Percentiles rank a stretch among this genome's conserved stretches.
Conservation (phyloP, 2,888 invertebrate species). For the Drosophila neotestacea region DNA sequence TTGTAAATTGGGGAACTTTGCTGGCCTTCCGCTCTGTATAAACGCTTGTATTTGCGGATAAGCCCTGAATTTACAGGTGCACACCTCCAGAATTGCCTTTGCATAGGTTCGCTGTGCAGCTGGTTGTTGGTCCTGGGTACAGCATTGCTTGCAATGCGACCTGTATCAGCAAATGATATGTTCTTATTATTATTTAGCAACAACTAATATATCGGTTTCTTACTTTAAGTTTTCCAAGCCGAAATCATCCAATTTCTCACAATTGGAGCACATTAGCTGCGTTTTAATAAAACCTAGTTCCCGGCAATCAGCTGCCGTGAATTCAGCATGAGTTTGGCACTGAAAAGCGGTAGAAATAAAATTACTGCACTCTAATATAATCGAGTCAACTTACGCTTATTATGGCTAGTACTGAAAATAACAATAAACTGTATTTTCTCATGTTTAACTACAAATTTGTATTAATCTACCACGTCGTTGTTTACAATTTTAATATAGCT, state of each 20-base stretch:
- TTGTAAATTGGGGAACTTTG: slow-evolving; percentile 95
- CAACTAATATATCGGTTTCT: not conserved
- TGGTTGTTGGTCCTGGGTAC: slow-evolving; percentile 90
- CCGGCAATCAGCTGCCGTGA: slow-evolving; percentile 93
- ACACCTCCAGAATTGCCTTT: slow-evolving; percentile 96
- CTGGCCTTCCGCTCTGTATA: slow-evolving; percentile 95
- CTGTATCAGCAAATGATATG: slow-evolving; percentile 70
- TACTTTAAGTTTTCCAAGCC: slow-evolving; percentile 82
- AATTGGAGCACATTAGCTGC: slow-evolving; percentile 94
- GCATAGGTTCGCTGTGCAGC: slow-evolving; percentile 92
- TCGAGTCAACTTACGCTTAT: slow-evolving; percentile 39
- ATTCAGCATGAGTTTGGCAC: slow-evolving; percentile 85
- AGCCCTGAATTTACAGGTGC: slow-evolving; percentile 98
- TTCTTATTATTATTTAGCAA: not conserved
- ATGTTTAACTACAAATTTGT: slow-evolving; percentile 49
- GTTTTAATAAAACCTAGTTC: slow-evolving; percentile 94
- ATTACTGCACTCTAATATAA: no score
- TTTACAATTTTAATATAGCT: slow-evolving; percentile 54
- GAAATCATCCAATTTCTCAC: slow-evolving; percentile 92
- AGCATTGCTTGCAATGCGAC: slow-evolving; percentile 90
- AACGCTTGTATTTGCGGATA: slow-evolving; percentile 99
- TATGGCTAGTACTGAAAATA: slow-evolving; percentile 43
- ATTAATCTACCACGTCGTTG: slow-evolving; percentile 67
- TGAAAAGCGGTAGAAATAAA: not conserved
- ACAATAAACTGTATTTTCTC: slow-evolving; percentile 31